Base-by-base conservation (phyloP, 1,140 invertebrate species). In the Neodiprion pinetum region DNA sequence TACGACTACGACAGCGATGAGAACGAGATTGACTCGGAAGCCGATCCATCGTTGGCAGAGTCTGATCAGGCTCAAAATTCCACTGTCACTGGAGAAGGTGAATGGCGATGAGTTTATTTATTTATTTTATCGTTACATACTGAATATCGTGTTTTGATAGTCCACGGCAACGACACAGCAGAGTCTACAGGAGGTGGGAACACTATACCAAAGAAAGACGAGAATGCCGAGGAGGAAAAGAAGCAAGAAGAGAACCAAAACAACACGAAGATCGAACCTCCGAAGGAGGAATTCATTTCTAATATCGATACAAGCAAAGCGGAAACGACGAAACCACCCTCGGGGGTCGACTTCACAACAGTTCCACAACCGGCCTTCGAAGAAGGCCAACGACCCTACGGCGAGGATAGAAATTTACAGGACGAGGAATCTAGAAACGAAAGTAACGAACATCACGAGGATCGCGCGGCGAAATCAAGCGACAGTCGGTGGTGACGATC, bases 1-100 rank as follows among this genome's bases (percentile, higher is more conserved):
- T 82, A 84, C 70, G 81, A 84, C 77, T 84, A 83, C 72, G 78
- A 84, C 5, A 74, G 71, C 40, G 70, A 79, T 9, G 50, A 11
- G 10, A n/a, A n/a, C 28, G 70, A 1, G 9, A 28, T 11, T 11
- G 21, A 71, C 9, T 11, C 21, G 9, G 47, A 71, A 28, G 70
- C 17, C 47, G 21, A 23, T n/a, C n/a, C 1, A 10, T 14, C 70
- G 1, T 12, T 28, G 17, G 28, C 47, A 11, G 21, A 71, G 70
- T 9, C 11, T 47, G 48, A 49, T 21, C 21, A 49, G 70, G 40
- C 11, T 21, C 70, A 11, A 48, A 21, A 69, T 21, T 21, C 17
- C 17, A 21, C 17, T 21, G 17, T 21, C 17, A 21, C 17, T 21
- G 17, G 17, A 0, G 17, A 21, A 21, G 17, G 17, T 21, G 17